Evolutionary conservation across 2,797 vertebrate species (phyloP), one percentile per base, ranked within the genome.

Genomic region (Apodemus agrarius): DNA sequence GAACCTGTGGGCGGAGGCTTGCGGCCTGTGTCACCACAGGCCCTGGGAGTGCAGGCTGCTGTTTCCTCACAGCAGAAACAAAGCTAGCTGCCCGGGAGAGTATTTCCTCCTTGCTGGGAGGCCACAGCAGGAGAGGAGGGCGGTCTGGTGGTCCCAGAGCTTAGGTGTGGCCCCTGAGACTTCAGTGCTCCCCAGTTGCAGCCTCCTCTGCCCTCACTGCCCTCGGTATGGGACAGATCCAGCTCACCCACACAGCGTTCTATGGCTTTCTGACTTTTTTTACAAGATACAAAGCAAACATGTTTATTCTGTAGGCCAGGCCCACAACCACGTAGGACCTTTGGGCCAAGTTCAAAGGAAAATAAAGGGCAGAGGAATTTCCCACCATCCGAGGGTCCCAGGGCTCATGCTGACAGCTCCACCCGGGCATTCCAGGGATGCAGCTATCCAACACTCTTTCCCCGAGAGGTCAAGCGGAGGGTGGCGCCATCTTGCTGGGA

Each of bases 241-340:
- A 46, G 46, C 37, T 37, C 31, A 40, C 24, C 37, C 72, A 40
- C 49, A 54, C 1, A 46, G 0, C 6, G 22, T 7, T 31, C 74
- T n/a, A 7, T 54, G 57, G 22, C 84, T 88, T 91, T 86, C n/a
- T 84, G 21, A 78, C n/a, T n/a, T n/a, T 37, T 91, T 72, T 54
- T 46, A n/a, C 76, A 54, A 54, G 52, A 37, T 57, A 43, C 22
- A 54, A 63, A 85, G 37, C 72, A 90, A 65, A 90, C 2, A 79
- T 49, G 11, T 97, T 97, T 95, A 97, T 96, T 96, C 24, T 22
- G 52, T 54, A 75, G 72, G 31, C 65, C 61, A 61, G 49, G 22
- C 31, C 74, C 54, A 74, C 16, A 85, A 46, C 49, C 19, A 57
- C 13, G 11, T 29, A 29, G 69, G 46, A 26, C 11, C 10, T 24